phyloP scores from a whole-genome alignment of 2,797 vertebrate genomes.

The Periparus ater region DNA sequence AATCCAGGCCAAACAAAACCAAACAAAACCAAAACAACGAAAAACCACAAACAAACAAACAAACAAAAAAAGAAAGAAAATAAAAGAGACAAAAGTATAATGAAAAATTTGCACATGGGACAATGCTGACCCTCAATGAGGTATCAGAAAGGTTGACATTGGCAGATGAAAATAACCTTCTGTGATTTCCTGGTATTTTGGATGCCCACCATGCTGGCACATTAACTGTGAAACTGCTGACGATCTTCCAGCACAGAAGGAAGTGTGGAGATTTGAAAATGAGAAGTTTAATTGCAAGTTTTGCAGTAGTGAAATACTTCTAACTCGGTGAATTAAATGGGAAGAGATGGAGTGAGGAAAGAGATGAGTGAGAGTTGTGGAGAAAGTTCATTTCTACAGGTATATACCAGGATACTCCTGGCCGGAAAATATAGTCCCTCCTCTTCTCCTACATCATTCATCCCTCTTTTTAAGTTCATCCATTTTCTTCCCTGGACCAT shows the following conservation, averaged over 20 bases:
- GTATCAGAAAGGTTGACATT: not conserved
- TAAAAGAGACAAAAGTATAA: not conserved
- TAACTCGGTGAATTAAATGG: not conserved
- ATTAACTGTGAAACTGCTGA: not conserved
- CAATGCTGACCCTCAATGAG: not conserved
- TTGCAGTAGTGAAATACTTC: not conserved
- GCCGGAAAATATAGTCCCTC: not conserved
- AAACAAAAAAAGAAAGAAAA: accelerated
- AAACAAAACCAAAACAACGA: not conserved
- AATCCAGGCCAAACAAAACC: not conserved
- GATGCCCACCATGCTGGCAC: accelerated
- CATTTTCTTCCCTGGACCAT: not conserved
- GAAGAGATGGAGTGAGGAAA: not conserved
- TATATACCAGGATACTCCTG: not conserved
- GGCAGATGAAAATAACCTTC: not conserved
- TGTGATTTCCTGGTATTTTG: not conserved
- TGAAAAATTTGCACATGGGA: not conserved
- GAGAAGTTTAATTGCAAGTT: not conserved
- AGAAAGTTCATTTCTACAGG: not conserved
- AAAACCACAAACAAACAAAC: too few species aligned
- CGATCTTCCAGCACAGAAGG: not conserved
- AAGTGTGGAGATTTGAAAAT: not conserved
- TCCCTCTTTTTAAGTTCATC: not conserved
- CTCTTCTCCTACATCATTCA: not conserved
- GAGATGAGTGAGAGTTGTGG: not conserved